Percentiles rank a stretch among this genome's conserved stretches.
These are phyloP conservation scores for Dysdera silvatica DNA, from an alignment of 1,140 invertebrate genomes.

Conservation along the genomic window DNA sequence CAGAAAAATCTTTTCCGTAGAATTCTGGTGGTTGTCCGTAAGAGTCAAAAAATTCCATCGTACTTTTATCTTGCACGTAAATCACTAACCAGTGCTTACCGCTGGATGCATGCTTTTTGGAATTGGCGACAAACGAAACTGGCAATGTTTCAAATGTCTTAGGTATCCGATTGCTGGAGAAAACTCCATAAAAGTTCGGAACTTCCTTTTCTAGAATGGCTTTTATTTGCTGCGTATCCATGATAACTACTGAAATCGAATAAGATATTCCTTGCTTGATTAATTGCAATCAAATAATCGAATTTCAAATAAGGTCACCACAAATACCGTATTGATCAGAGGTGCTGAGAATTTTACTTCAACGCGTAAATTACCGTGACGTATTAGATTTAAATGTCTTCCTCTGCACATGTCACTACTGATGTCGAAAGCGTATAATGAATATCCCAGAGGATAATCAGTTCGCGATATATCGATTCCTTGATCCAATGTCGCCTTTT, in stretches of 20 bases:
- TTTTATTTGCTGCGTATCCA: too few relatives aligned
- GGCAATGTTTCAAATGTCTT: too few relatives aligned
- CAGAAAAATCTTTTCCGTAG: too few relatives aligned
- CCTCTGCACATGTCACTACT: neutral
- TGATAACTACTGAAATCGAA: neutral
- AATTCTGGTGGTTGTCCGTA: too few relatives aligned
- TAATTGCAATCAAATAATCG: neutral
- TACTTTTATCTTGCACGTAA: too few relatives aligned
- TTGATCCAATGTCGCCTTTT: neutral
- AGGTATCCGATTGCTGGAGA: too few relatives aligned
- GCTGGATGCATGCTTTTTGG: too few relatives aligned
- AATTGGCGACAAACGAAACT: too few relatives aligned
- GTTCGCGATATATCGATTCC: neutral
- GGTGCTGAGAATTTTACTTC: neutral
- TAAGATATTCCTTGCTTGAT: neutral
- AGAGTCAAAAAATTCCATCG: too few relatives aligned
- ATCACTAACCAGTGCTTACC: too few relatives aligned
- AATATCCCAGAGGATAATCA: neutral
- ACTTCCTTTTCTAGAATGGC: too few relatives aligned
- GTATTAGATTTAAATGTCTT: neutral
- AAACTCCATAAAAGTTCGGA: too few relatives aligned
- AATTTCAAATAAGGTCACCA: neutral
- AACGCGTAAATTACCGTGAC: neutral
- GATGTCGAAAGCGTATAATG: neutral
- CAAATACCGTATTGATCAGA: neutral